phyloP scores from a whole-genome alignment of 2,888 invertebrate species.

The Phaonia tiefii region DNA sequence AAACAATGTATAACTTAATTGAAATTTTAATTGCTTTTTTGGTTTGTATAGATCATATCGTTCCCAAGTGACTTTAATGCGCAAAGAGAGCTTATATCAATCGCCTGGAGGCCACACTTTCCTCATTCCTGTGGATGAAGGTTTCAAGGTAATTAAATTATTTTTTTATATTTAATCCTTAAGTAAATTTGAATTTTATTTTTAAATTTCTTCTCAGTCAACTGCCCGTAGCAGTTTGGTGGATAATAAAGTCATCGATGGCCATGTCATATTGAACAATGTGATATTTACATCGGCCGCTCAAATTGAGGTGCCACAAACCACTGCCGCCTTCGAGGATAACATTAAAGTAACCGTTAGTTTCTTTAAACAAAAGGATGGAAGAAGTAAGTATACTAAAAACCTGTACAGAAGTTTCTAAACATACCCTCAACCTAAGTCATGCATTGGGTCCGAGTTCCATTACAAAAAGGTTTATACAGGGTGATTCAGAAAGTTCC shows the following conservation, averaged over 20 bases:
- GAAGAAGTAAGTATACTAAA: constrained; percentile 83
- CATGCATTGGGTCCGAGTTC: no score
- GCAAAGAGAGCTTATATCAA: constrained; percentile 88
- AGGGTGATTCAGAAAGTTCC: no score
- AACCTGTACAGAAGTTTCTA: no score
- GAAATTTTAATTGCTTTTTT: not conserved
- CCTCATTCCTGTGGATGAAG: constrained; percentile 94
- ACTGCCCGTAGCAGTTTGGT: constrained; percentile 87
- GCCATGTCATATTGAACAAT: constrained; percentile 92
- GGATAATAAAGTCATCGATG: constrained; percentile 92
- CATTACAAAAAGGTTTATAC: no score
- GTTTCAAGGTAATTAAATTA: constrained; percentile 83
- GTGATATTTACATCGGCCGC: constrained; percentile 94
- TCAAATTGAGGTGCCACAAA: constrained; percentile 86
- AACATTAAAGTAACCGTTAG: constrained; percentile 91
- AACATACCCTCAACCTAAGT: no score
- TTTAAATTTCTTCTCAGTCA: constrained; percentile 80
- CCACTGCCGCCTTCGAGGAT: constrained; percentile 91
- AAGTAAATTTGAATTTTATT: not conserved
- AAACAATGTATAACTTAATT: not conserved
- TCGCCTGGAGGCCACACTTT: constrained; percentile 92
- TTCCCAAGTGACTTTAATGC: constrained; percentile 87
- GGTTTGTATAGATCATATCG: constrained; percentile 84
- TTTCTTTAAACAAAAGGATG: constrained; percentile 87
- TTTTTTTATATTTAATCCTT: not conserved